Evolutionary conservation across 2,888 invertebrate genomes (phyloP).

Genomic region (Disparrhopalites patrizii): DNA sequence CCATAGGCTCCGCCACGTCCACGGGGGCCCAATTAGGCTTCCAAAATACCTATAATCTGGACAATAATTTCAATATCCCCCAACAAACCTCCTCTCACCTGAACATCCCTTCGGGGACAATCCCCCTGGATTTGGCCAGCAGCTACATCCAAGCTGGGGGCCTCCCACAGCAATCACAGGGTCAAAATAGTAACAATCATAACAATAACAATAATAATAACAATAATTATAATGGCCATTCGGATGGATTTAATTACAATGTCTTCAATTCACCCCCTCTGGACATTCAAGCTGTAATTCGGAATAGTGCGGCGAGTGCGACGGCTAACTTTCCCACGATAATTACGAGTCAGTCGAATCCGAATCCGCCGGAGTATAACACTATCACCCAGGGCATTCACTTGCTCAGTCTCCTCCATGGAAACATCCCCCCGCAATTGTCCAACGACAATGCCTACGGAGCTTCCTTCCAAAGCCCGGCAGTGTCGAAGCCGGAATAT

Average conservation of each 20-base stretch:
- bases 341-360: conserved; percentile 8
- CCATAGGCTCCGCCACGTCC: conserved; percentile 36
- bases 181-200: neutral
- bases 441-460: conserved; percentile 1
- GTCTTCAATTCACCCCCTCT: neutral
- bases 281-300: neutral
- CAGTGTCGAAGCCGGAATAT: conserved; percentile 22
- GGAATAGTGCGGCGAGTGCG: conserved; percentile 12
- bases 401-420: conserved; percentile 40
- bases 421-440: conserved; percentile 32
- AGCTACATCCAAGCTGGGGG: conserved; percentile 40
- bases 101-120: conserved; percentile 34
- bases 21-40: conserved; percentile 37
- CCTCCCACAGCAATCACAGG: too few relatives aligned
- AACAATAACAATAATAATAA: neutral
- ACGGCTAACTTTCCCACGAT: neutral
- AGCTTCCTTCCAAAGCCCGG: neutral
- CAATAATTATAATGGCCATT: conserved; percentile 5
- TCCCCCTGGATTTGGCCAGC: conserved; percentile 41
- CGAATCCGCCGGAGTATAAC: conserved; percentile 36
- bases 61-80: conserved; percentile 29
- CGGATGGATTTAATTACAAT: conserved; percentile 1
- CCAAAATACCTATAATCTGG: conserved; percentile 2
- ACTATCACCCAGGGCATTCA: conserved; percentile 46
- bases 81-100: conserved; percentile 2